phyloP scores from a whole-genome alignment of 2,113 vertebrate species.

The Anguilla rostrata region DNA sequence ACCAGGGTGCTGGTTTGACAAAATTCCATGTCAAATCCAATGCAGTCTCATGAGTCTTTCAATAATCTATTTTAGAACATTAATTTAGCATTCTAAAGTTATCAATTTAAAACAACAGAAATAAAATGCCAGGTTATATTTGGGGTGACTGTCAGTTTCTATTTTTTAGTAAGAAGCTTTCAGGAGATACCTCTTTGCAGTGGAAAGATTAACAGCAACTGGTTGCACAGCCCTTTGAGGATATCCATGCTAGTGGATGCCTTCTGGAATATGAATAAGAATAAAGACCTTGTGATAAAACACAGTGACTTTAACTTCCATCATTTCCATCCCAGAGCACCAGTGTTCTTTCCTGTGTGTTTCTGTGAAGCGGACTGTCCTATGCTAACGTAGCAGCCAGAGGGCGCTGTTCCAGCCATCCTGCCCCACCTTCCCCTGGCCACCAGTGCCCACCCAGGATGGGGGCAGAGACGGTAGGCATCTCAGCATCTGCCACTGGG shows the following conservation, averaged over 20 bases:
- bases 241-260: too few species aligned
- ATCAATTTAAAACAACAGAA: not conserved
- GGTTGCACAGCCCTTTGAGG: too few species aligned
- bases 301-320: too few species aligned
- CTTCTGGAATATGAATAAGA: too few species aligned
- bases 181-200: too few species aligned
- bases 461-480: slow-evolving; percentile 25
- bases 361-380: not conserved
- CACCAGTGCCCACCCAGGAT: slow-evolving; percentile 43
- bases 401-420: not conserved
- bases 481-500: slow-evolving; percentile 43
- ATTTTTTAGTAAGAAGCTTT: too few species aligned
- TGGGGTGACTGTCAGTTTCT: not conserved
- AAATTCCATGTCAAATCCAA: slow-evolving; percentile 4
- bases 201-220: too few species aligned
- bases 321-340: not conserved
- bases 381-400: not conserved
- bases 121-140: not conserved
- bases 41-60: not conserved
- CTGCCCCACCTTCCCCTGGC: not conserved
- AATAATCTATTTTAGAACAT: slow-evolving; percentile 14
- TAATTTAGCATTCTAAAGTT: not conserved
- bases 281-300: too few species aligned
- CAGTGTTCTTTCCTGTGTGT: not conserved
- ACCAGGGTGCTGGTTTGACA: slow-evolving; percentile 6